Percentiles rank a stretch among this genome's conserved stretches.
phyloP scores from a whole-genome alignment of 2,113 vertebrate genomes.

The Pristiophorus japonicus region DNA sequence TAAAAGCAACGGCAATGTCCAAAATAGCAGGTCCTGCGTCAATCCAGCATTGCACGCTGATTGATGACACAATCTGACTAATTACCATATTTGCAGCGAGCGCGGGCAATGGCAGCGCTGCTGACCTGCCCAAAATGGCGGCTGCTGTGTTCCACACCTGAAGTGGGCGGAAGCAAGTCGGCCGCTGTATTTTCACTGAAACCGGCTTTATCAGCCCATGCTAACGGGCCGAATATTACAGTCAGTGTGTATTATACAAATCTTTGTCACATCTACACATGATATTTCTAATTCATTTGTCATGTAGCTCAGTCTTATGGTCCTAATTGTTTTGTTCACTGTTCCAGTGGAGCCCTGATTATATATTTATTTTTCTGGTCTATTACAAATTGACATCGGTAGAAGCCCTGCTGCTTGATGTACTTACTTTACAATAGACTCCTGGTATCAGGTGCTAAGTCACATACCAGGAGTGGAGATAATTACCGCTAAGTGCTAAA shows the following conservation, averaged over 20 bases:
- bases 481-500: background rate
- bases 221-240: background rate
- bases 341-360: background rate
- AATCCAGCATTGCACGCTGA: too few species aligned
- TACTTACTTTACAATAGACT: background rate
- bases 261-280: background rate
- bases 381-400: background rate
- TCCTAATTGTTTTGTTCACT: background rate
- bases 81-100: too few species aligned
- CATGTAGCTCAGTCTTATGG: background rate
- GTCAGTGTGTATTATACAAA: background rate
- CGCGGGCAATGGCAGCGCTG: too few species aligned
- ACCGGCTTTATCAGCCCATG: too few species aligned
- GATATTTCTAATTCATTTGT: constrained; percentile 5
- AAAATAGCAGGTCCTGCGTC: too few species aligned
- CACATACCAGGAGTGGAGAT: background rate
- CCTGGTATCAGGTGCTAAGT: background rate
- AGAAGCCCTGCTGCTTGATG: background rate
- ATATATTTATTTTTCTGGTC: background rate
- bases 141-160: too few species aligned
- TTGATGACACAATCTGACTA: too few species aligned
- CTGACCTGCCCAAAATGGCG: too few species aligned
- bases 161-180: too few species aligned
- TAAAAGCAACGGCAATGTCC: too few species aligned
- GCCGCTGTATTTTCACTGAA: too few species aligned